Conservation (phyloP, 2,888 invertebrate genomes). For the Neria commutata region DNA sequence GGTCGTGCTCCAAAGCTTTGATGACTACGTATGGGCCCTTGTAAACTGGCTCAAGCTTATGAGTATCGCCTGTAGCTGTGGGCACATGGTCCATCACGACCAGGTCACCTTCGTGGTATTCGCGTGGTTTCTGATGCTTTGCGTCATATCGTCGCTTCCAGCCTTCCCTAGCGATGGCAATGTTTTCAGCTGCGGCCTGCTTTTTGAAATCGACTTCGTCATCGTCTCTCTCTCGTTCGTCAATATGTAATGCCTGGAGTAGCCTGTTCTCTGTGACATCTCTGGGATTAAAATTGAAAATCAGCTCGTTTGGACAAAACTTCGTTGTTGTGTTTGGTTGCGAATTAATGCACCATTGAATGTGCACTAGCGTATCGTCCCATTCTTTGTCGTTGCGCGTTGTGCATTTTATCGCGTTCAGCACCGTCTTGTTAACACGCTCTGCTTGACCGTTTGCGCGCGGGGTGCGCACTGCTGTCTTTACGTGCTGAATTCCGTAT, state of each 20-base stretch:
- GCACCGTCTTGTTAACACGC: slow-evolving; percentile 19
- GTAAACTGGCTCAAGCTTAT: slow-evolving; percentile 20
- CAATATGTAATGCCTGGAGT: slow-evolving; percentile 17
- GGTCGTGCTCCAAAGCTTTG: slow-evolving; percentile 20
- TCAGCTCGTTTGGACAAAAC: slow-evolving; percentile 27
- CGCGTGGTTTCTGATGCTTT: slow-evolving; percentile 15
- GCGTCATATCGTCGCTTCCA: slow-evolving; percentile 23
- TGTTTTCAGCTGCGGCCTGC: slow-evolving; percentile 11
- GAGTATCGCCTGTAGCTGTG: slow-evolving; percentile 12
- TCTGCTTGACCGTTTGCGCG: slow-evolving; percentile 13
- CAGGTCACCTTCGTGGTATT: slow-evolving; percentile 19
- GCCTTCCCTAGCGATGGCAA: slow-evolving; percentile 6
- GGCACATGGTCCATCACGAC: slow-evolving; percentile 18
- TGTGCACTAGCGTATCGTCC: slow-evolving; percentile 23
- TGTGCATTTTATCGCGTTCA: slow-evolving; percentile 23
- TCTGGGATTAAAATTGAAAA: slow-evolving; percentile 31
- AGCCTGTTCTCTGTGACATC: slow-evolving; percentile 24
- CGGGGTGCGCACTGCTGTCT: slow-evolving; percentile 9
- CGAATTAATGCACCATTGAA: slow-evolving; percentile 31
- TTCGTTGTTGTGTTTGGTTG: slow-evolving; percentile 24
- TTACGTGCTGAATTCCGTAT: slow-evolving; percentile 8
- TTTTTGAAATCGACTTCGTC: neutral
- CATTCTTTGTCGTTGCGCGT: slow-evolving; percentile 19
- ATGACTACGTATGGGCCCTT: slow-evolving; percentile 24
- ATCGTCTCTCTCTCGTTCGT: too few relatives aligned